Base-by-base conservation (phyloP, 2,888 invertebrate genomes). In the Choristoneura rosaceana region DNA sequence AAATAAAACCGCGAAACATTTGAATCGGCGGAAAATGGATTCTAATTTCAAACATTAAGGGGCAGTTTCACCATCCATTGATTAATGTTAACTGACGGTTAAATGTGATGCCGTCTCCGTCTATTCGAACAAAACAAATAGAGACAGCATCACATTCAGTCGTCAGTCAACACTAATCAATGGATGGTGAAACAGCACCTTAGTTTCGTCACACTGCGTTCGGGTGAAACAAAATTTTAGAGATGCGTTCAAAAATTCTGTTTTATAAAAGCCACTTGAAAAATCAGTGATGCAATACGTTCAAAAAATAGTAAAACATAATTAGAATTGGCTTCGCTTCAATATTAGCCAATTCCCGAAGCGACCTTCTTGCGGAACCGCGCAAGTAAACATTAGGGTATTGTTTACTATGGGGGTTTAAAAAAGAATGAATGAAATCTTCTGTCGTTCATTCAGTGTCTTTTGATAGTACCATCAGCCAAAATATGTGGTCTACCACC, bases 241-340 rank as follows among this genome's bases (percentile, higher is more conserved):
- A 25, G 55, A 25, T 25, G 15, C 47, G 34, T 50, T 34, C 8
- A 63, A n/a, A 34, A 12, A 64, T 10, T 12, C 64, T 50, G 64
- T 50, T 69, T 1, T 33, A 52, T 45, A 17, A 52, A 25, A 47
- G 62, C 61, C 65, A 66, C 55, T 17, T 59, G 73, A 68, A 71
- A 67, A 70, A 70, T 47, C 67, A 67, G 45, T 73, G 68, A 65
- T 47, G 70, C 59, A 66, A 68, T 60, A 55, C 15, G 63, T 25
- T 12, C 45, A 71, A 71, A 25, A 71, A 71, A 71, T 67, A 67
- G 71, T 66, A 63, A 25, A 43, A 59, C 62, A 71, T 58, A 64
- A 75, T 79, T 76, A 76, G 65, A 69, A 52, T 80, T 80, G 80
- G 81, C 80, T 69, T 17, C 5, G 7, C 41, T 71, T 76, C 77